Base-by-base conservation (phyloP, 2,888 invertebrate species). In the Falcaria lacertinaria region DNA sequence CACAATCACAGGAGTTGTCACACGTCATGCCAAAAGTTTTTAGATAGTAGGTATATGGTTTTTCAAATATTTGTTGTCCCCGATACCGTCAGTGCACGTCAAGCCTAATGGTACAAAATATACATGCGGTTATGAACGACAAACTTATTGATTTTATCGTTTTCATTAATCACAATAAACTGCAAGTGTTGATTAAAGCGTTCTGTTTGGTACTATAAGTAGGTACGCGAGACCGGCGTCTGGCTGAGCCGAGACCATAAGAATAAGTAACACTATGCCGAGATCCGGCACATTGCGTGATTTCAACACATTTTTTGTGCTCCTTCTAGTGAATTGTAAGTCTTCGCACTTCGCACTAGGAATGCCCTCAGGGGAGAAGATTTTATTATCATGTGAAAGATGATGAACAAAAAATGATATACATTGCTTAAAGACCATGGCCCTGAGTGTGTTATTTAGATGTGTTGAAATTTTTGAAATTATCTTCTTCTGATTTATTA, bases 221-320 rank as follows among this genome's bases (percentile, higher is more conserved):
- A n/a, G n/a, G 32, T 28, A 33, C 42, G 39, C 48, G 36, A 50
- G 56, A 46, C 50, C 41, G 48, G 47, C 48, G 59, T 52, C 48
- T 41, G 52, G 38, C 33, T 34, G 37, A 25, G 11, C 14, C 39
- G 52, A 39, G 41, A 52, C 55, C n/a, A n/a, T n/a, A n/a, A n/a
- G n/a, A n/a, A n/a, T n/a, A n/a, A n/a, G n/a, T n/a, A n/a, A n/a
- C n/a, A n/a, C n/a, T n/a, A n/a, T n/a, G n/a, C n/a, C n/a, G n/a
- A n/a, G n/a, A 56, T 66, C 67, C 60, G 57, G 57, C 53, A 50
- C 40, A 48, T 62, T 48, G 66, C 67, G 63, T 68, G 64, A 58
- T 43, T 51, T 48, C 44, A 49, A 39, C 48, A 44, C 58, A 57
- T 63, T 60, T 66, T 50, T 45, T 45, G 42, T 40, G 41, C 36